Conservation (phyloP, 2,113 vertebrate species). For the Rhodinocichla rosea region DNA sequence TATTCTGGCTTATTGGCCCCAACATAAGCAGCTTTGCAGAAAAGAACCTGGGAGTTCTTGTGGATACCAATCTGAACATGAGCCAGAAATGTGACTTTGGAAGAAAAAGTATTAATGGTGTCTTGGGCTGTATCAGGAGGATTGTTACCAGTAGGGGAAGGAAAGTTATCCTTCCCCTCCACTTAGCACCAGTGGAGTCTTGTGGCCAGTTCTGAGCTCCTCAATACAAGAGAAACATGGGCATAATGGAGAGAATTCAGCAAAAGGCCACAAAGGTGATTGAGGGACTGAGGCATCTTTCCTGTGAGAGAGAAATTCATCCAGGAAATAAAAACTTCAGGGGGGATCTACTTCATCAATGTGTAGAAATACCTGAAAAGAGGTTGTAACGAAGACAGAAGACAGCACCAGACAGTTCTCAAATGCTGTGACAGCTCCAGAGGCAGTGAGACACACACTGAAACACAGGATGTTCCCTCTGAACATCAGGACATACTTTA, state of each 20-base stretch:
- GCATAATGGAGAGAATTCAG: not conserved
- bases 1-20: not conserved
- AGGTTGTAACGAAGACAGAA: not conserved
- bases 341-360: not conserved
- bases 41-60: not conserved
- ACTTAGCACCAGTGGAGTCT: not conserved
- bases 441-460: not conserved
- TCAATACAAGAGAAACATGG: not conserved
- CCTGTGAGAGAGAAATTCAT: not conserved
- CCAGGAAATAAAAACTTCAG: not conserved
- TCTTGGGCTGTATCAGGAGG: not conserved
- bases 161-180: not conserved
- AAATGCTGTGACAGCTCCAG: not conserved
- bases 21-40: not conserved
- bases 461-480: not conserved
- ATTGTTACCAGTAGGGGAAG: not conserved
- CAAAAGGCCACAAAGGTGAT: not conserved
- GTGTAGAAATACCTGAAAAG: not conserved
- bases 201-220: not conserved
- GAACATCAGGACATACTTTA: not conserved
- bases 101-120: not conserved
- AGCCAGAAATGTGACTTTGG: not conserved
- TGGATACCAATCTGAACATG: not conserved
- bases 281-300: not conserved
- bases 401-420: accelerated